Percentiles rank a stretch among this genome's conserved stretches.
phyloP scores from a whole-genome alignment of 1,140 invertebrate species.

The Zaprionus camerounensis region DNA sequence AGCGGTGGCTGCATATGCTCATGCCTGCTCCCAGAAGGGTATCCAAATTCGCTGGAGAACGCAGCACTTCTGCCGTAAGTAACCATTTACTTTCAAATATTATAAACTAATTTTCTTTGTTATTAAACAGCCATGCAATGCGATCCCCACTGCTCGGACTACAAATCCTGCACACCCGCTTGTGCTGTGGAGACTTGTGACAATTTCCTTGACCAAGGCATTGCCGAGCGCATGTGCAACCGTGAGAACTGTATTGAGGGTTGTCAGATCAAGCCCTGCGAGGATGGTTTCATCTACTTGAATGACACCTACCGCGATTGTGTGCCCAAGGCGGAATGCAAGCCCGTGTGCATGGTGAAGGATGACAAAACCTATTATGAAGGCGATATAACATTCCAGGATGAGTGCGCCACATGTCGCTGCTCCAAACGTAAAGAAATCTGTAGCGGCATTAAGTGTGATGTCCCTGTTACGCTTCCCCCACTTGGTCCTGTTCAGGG shows the following conservation, averaged over 20 bases:
- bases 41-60: conserved; percentile 92
- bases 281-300: conserved; percentile 88
- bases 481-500: conserved; percentile 34
- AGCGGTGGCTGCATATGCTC: conserved; percentile 93
- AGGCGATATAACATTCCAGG: conserved; percentile 90
- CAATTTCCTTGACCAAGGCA: conserved; percentile 88
- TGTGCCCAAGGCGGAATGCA: conserved; percentile 89
- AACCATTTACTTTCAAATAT: not conserved
- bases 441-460: conserved; percentile 89
- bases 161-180: conserved; percentile 91
- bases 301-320: conserved; percentile 89
- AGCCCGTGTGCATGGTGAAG: conserved; percentile 88
- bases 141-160: conserved; percentile 90
- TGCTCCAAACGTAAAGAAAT: conserved; percentile 88
- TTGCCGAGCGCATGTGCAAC: conserved; percentile 87
- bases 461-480: conserved; percentile 54
- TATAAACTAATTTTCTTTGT: not conserved
- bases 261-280: conserved; percentile 87
- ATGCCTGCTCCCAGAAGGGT: conserved; percentile 90
- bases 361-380: conserved; percentile 89
- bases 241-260: conserved; percentile 92
- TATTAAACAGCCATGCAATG: conserved; percentile 92
- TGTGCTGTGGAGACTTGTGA: conserved; percentile 94
- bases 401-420: conserved; percentile 91
- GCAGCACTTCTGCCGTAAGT: conserved; percentile 92